Evolutionary conservation across 1,140 invertebrate species (phyloP), one percentile per base, ranked within the genome.

Genomic region (Batillaria attramentaria): DNA sequence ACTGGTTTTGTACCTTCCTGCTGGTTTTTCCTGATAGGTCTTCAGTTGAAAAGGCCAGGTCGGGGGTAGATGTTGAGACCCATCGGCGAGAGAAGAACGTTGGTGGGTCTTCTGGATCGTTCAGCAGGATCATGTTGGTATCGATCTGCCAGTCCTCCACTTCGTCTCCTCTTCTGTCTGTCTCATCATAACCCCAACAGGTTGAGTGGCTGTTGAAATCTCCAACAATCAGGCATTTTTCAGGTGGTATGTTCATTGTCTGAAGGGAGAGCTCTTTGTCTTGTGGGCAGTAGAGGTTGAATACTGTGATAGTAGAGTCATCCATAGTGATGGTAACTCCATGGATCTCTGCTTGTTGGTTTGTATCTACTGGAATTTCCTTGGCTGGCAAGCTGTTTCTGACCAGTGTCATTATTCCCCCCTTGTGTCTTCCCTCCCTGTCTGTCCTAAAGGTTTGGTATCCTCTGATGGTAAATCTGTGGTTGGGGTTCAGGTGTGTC

Each of bases 61-160:
- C 78, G 37, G 81, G 81, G 13, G 81, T 82, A 18, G 72, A 72
- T 18, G 81, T 72, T 1, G 72, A 72, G 35, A 72, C 42, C 69
- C 78, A 82, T 39, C 62, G 2, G 74, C 78, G 72, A n/a, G 81
- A 80, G 42, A 54, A 81, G 76, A 79, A 79, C 4, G 77, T 79
- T 33, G 68, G 70, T 31, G 24, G 37, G 41, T 79, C 73, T 33
- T 72, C 68, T 20, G 81, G 72, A 3, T 72, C 41, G 65, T 77
- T 82, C 20, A 82, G 41, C 24, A 76, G 66, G 20, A 60, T n/a
- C 3, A 79, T 28, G 3, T 70, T 79, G 31, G 39, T 60, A 31
- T 65, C 42, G 13, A 80, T 57, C n/a, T 79, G 42, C 79, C 79
- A 80, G 62, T 76, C 73, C 10, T 80, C 79, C 42, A 80, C 79